Conservation (phyloP, 2,888 invertebrate genomes). For the Dascillus cervinus region DNA sequence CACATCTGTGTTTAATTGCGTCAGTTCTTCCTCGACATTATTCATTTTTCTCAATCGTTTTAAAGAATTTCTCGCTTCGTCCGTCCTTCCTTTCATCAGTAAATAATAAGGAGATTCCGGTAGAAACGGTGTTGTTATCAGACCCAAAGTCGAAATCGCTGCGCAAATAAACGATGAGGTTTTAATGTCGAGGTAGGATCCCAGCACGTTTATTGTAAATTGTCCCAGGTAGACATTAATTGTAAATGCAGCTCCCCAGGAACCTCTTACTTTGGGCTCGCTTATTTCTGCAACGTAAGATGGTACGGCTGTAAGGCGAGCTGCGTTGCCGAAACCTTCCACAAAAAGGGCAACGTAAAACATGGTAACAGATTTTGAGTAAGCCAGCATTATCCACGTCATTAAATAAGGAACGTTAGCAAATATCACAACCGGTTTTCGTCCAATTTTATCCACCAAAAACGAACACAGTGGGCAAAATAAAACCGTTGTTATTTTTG, state of each 20-base stretch:
- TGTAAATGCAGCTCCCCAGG: constrained; percentile 55
- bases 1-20: constrained; percentile 22
- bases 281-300: constrained; percentile 57
- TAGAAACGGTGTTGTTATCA: constrained; percentile 52
- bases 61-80: constrained; percentile 46
- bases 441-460: too few species aligned
- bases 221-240: constrained; percentile 50
- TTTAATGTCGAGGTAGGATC: constrained; percentile 48
- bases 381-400: too few species aligned
- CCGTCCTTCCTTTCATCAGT: constrained; percentile 34
- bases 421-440: too few species aligned
- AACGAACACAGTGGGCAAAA: too few species aligned
- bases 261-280: constrained; percentile 49
- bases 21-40: constrained; percentile 43
- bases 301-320: too few species aligned
- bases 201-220: constrained; percentile 54
- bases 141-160: constrained; percentile 48
- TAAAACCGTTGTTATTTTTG: too few species aligned
- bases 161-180: constrained; percentile 49
- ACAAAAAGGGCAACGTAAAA: too few species aligned
- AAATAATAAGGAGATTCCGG: constrained; percentile 55
- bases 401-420: too few species aligned
- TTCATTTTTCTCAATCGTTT: constrained; percentile 48
- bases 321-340: too few species aligned
- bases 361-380: too few species aligned